phyloP scores from a whole-genome alignment of 2,113 vertebrate species.

The Sprattus sprattus region DNA sequence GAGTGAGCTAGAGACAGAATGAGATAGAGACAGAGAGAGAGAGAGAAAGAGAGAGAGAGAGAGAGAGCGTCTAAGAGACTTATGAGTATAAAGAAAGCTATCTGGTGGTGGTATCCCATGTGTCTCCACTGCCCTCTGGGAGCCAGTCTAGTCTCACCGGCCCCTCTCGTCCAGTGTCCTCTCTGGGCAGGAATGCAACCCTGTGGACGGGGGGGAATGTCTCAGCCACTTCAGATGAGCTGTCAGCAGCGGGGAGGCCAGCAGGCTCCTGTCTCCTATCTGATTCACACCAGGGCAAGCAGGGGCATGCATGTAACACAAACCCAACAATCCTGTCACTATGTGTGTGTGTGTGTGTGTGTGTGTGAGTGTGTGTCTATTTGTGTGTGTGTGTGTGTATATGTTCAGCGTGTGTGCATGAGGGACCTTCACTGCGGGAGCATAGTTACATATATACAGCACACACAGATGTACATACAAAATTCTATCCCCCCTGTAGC shows the following conservation, averaged over 20 bases:
- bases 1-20: too few species aligned
- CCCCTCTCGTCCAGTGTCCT: not conserved
- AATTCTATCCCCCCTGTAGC: not conserved
- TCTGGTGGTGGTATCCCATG: too few species aligned
- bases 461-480: conserved; percentile 26
- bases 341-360: not conserved
- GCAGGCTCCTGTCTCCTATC: conserved; percentile 19
- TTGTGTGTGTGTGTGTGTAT: not conserved
- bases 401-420: too few species aligned
- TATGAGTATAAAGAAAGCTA: not conserved
- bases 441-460: not conserved
- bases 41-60: too few species aligned
- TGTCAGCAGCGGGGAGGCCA: conserved; percentile 21
- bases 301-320: conserved; percentile 44
- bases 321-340: conserved; percentile 17
- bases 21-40: too few species aligned
- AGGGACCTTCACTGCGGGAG: not conserved
- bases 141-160: not conserved
- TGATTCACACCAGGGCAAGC: conserved; percentile 37
- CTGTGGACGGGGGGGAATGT: conserved; percentile 38
- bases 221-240: conserved; percentile 47
- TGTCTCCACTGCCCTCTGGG: too few species aligned
- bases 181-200: conserved; percentile 28
- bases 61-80: too few species aligned
- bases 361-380: not conserved